phyloP scores from a whole-genome alignment of 2,113 vertebrate species.

The Aegypius monachus region DNA sequence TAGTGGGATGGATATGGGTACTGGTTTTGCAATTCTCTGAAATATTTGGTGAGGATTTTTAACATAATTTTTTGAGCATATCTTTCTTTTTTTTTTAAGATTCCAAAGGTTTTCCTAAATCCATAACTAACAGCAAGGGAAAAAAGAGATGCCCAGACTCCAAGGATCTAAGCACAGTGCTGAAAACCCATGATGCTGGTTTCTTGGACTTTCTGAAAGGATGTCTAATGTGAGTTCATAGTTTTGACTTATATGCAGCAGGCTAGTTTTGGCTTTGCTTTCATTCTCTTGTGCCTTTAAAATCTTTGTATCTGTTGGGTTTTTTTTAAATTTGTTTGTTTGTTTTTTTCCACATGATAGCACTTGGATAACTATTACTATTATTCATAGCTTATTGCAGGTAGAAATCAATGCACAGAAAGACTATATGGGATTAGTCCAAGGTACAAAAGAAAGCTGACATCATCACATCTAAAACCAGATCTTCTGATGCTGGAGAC shows the following conservation, averaged over 20 bases:
- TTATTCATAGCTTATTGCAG: not conserved
- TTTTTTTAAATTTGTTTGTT: not conserved
- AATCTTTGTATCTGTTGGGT: not conserved
- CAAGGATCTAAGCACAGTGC: constrained; percentile 81
- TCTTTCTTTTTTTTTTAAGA: constrained; percentile 74
- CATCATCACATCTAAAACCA: not conserved
- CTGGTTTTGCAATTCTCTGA: not conserved
- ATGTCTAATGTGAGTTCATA: constrained; percentile 82
- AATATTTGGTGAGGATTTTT: not conserved
- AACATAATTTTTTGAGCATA: not conserved
- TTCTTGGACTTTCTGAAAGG: constrained; percentile 89
- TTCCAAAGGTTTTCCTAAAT: constrained; percentile 88
- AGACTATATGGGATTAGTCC: not conserved
- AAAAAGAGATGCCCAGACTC: constrained; percentile 84
- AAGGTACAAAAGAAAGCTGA: not conserved
- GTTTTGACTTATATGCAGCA: not conserved
- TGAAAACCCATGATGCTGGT: constrained; percentile 83
- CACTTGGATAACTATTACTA: not conserved
- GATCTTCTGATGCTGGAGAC: not conserved
- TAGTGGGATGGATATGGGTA: not conserved
- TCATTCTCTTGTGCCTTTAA: not conserved
- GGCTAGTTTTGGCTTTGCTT: not conserved
- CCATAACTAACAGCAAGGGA: constrained; percentile 86
- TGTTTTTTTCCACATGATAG: not conserved
- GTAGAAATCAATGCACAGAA: not conserved